Evolutionary conservation across 2,113 vertebrate genomes (phyloP).

Genomic region (Anguilla japonica): DNA sequence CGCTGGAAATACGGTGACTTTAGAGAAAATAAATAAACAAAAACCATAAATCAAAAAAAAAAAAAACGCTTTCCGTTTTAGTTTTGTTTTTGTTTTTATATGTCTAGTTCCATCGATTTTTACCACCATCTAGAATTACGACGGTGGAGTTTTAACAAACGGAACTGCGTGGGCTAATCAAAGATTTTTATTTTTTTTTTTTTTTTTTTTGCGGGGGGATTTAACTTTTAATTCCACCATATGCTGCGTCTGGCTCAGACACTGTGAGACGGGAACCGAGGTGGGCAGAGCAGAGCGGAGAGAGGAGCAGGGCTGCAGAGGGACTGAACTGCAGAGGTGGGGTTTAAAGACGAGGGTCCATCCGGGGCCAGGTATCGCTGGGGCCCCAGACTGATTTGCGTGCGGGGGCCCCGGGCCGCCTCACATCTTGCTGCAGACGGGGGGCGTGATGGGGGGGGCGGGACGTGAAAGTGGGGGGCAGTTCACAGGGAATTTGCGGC

Average conservation of each 20-base stretch:
- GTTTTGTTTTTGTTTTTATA: conserved; percentile 33
- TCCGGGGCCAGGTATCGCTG: conserved; percentile 19
- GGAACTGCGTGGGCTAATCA: background rate
- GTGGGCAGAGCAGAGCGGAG: background rate
- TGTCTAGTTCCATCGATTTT: background rate
- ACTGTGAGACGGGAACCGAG: too few relatives aligned
- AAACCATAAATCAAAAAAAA: conserved; percentile 54
- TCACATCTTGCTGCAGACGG: background rate
- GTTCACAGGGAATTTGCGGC: background rate
- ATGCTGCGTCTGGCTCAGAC: background rate
- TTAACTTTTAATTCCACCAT: background rate
- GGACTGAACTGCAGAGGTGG: background rate
- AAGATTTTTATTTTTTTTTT: background rate
- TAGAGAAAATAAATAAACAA: conserved; percentile 54
- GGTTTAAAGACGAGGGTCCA: conserved; percentile 46
- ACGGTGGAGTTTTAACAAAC: background rate
- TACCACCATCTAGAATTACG: background rate
- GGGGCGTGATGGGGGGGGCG: background rate
- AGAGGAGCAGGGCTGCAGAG: background rate
- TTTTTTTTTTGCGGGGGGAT: too few relatives aligned
- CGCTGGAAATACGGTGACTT: conserved; percentile 31
- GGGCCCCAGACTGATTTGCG: background rate
- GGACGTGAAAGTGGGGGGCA: too few relatives aligned
- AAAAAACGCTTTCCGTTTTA: background rate
- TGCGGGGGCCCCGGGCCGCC: background rate